Percentiles rank a stretch among this genome's conserved stretches.
phyloP scores from a whole-genome alignment of 2,888 invertebrate genomes.

The Andrena minutula region DNA sequence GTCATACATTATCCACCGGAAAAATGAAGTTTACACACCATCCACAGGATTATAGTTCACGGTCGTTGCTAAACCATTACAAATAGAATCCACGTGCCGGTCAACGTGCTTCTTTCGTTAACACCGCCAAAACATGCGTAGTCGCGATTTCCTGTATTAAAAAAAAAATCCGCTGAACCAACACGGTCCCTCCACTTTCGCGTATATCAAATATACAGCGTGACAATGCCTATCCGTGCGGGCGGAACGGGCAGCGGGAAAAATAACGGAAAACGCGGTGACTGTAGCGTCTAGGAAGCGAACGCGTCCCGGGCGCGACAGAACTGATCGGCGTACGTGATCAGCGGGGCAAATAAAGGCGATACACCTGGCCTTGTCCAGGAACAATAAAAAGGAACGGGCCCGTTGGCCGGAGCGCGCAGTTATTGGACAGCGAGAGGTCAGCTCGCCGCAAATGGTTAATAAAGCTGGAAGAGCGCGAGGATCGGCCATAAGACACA shows the following conservation, averaged over 20 bases:
- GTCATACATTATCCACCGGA: background rate
- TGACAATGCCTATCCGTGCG: slow-evolving; percentile 55
- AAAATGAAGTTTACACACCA: background rate
- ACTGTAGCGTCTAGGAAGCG: slow-evolving; percentile 30
- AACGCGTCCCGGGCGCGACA: slow-evolving; percentile 59
- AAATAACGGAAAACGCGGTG: slow-evolving; percentile 9
- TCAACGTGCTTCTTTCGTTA: slow-evolving; percentile 7
- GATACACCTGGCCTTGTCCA: slow-evolving; percentile 69
- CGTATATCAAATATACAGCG: slow-evolving; percentile 58
- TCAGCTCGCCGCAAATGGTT: slow-evolving; percentile 74
- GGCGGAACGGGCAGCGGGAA: slow-evolving; percentile 18
- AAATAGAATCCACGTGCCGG: background rate
- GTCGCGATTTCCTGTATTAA: slow-evolving; percentile 33
- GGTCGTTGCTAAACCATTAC: background rate
- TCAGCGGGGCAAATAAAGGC: slow-evolving; percentile 65
- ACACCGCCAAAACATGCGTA: slow-evolving; percentile 25
- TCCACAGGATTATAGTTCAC: background rate
- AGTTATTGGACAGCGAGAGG: slow-evolving; percentile 76
- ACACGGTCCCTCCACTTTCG: slow-evolving; percentile 46
- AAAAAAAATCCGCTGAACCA: slow-evolving; percentile 40
- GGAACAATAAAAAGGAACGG: slow-evolving; percentile 74
- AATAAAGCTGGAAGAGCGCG: slow-evolving; percentile 75
- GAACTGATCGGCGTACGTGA: slow-evolving; percentile 65
- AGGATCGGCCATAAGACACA: slow-evolving; percentile 76
- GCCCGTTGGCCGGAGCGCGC: slow-evolving; percentile 42